Percentiles rank a stretch among this genome's conserved stretches.
These are phyloP conservation scores for Limnothrissa miodon DNA, from an alignment of 2,113 vertebrate genomes.

Conservation along the genomic window DNA sequence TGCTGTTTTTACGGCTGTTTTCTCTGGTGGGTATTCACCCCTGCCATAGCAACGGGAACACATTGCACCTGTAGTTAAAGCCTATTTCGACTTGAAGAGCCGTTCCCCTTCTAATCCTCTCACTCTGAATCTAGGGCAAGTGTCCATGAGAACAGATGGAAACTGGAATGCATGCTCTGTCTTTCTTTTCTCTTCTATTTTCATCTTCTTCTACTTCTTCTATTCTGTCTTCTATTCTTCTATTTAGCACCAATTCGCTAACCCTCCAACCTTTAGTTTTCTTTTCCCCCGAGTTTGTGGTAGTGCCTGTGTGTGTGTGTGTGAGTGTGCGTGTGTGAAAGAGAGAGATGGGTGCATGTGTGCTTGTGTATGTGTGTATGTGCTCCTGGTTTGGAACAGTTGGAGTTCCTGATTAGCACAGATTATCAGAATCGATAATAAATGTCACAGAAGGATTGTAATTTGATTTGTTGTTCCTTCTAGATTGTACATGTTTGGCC, in stretches of 20 bases:
- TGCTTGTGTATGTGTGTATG: neutral
- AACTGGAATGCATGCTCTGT: slow-evolving; percentile 4
- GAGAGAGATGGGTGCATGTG: neutral
- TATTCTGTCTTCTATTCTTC: neutral
- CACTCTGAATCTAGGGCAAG: slow-evolving; percentile 32
- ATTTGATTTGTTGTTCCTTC: neutral
- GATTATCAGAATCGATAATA: neutral
- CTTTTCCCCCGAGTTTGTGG: neutral
- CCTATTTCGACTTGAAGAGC: slow-evolving; percentile 28
- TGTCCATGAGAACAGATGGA: slow-evolving; percentile 32
- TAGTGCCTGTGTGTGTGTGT: no score
- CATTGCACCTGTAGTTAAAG: slow-evolving; percentile 19
- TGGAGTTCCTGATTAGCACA: neutral
- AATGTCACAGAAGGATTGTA: neutral
- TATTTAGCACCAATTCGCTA: neutral
- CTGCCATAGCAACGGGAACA: neutral
- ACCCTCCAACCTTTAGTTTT: neutral
- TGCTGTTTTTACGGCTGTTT: neutral
- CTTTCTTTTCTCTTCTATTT: neutral
- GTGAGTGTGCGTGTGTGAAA: no score
- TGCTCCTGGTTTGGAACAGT: neutral
- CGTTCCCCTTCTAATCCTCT: slow-evolving; percentile 25
- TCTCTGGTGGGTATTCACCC: neutral
- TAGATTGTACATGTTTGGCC: neutral
- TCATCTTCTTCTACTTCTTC: neutral